A percentile compares a stretch with the other conserved stretches of the same genome.
phyloP scores from a whole-genome alignment of 2,888 invertebrate species.

The Spicauda simplicius region DNA sequence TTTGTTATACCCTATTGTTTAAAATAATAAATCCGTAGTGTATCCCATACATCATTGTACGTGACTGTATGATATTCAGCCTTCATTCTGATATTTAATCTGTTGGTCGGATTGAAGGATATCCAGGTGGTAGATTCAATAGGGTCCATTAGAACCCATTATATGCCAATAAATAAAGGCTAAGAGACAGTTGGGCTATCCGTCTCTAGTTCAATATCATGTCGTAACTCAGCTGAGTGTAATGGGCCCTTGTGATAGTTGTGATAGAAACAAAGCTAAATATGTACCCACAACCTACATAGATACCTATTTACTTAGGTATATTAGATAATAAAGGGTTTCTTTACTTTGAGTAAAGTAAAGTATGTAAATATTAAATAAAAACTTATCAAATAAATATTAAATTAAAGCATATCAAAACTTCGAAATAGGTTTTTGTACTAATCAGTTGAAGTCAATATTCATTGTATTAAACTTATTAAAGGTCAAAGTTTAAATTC shows the following conservation, averaged over 20 bases:
- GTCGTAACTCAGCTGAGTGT: slow-evolving; percentile 72
- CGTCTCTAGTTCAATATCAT: slow-evolving; percentile 62
- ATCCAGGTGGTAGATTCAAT: slow-evolving; percentile 81
- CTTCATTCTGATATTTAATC: slow-evolving; percentile 18
- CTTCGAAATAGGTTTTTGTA: no score
- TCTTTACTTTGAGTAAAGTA: no score
- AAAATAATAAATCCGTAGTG: background rate
- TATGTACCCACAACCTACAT: background rate
- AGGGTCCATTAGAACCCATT: slow-evolving; percentile 82
- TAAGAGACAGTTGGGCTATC: slow-evolving; percentile 73
- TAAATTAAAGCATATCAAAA: no score
- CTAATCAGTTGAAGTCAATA: no score
- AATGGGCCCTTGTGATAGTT: slow-evolving; percentile 71
- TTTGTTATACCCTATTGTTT: no score
- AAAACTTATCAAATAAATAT: no score
- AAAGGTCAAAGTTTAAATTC: no score
- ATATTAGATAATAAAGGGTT: no score
- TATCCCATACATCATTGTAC: background rate
- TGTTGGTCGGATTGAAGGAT: slow-evolving; percentile 67
- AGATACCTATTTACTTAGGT: no score
- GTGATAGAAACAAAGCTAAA: slow-evolving; percentile 38
- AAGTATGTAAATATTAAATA: no score
- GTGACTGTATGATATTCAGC: background rate
- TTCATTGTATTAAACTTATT: no score
- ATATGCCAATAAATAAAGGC: slow-evolving; percentile 81